Percentiles rank a stretch among this genome's conserved stretches.
These are phyloP conservation scores for Montifringilla adamsi DNA, from an alignment of 2,113 vertebrate species.

Conservation along the genomic window DNA sequence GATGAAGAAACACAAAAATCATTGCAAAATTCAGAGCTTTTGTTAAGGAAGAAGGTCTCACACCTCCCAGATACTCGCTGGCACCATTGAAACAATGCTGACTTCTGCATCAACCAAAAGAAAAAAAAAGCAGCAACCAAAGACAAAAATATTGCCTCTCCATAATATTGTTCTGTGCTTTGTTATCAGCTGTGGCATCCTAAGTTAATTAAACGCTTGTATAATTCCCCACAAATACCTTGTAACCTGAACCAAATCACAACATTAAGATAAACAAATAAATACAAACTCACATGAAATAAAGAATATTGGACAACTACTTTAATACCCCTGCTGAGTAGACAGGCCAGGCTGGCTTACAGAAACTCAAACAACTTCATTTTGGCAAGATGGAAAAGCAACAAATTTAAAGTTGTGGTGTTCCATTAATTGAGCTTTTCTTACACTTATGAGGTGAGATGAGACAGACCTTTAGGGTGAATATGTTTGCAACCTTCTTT, in stretches of 20 bases:
- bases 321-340: not conserved
- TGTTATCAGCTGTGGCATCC: not conserved
- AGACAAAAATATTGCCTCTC: not conserved
- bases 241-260: not conserved
- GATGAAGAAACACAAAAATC: not conserved
- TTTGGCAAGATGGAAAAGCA: not conserved
- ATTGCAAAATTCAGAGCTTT: not conserved
- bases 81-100: not conserved
- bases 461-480: not conserved
- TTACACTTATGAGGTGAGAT: not conserved
- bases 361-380: not conserved
- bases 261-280: not conserved
- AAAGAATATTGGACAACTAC: not conserved
- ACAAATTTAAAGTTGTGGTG: not conserved
- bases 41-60: not conserved
- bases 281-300: not conserved
- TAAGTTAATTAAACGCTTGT: not conserved
- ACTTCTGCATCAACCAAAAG: not conserved
- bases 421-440: not conserved
- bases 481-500: not conserved
- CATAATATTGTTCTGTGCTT: not conserved
- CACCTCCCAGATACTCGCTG: not conserved
- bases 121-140: not conserved
- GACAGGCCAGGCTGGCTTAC: not conserved
- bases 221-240: not conserved